Percentiles rank a stretch among this genome's conserved stretches.
Evolutionary conservation across 2,797 vertebrate genomes (phyloP).

Genomic region (Tenualosa thibaudeaui): DNA sequence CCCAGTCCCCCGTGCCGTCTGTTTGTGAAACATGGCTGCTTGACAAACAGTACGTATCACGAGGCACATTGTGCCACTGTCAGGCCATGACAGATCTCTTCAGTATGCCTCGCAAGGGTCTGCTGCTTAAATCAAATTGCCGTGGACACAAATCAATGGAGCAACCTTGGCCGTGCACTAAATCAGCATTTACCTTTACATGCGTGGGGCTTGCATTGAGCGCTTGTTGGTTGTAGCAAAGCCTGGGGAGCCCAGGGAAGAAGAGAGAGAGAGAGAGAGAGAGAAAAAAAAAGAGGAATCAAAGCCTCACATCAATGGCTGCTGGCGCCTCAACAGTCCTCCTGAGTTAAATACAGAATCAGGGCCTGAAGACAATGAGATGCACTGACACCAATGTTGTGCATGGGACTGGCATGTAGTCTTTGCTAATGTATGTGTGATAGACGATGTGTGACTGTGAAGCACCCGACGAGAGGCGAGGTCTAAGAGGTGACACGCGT

Average conservation of each 20-base stretch:
- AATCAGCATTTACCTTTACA: conserved; percentile 53
- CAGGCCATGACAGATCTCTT: conserved; percentile 51
- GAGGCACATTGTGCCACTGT: conserved; percentile 39
- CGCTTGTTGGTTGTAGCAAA: not conserved
- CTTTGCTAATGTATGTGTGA: not conserved
- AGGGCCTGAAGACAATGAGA: conserved; percentile 6
- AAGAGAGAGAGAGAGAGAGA: not conserved
- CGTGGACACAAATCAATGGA: conserved; percentile 61
- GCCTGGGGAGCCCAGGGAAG: not conserved
- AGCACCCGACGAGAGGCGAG: not conserved
- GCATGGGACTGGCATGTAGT: not conserved
- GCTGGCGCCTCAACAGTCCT: not conserved
- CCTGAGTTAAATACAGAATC: not conserved
- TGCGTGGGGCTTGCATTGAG: not conserved
- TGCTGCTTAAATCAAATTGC: conserved; percentile 61
- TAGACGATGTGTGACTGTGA: not conserved
- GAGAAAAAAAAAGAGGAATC: not conserved
- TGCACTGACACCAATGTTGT: not conserved
- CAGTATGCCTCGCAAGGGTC: conserved; percentile 55
- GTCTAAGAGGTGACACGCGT: not conserved
- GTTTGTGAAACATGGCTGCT: conserved; percentile 57
- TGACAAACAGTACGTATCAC: conserved; percentile 59
- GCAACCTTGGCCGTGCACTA: conserved; percentile 57
- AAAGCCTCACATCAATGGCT: not conserved
- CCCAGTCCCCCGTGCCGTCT: conserved; percentile 42